Percentiles rank a stretch among this genome's conserved stretches.
These are phyloP conservation scores for Nycticryphes semicollaris DNA, from an alignment of 2,113 vertebrate species.

Conservation along the genomic window DNA sequence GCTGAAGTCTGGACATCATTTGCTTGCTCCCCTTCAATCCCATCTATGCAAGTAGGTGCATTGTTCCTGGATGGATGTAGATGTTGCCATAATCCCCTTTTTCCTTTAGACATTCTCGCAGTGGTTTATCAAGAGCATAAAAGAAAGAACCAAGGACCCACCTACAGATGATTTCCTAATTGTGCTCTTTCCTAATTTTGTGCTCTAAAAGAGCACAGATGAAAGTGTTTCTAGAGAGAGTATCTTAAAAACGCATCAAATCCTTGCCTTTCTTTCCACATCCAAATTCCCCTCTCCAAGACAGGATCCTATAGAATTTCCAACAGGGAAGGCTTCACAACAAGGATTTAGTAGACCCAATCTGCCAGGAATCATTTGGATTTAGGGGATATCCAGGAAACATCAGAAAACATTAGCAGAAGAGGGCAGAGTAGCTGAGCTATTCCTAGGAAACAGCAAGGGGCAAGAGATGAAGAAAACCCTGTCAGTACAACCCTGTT, in stretches of 20 bases:
- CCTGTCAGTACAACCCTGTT: not conserved
- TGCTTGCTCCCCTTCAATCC: not conserved
- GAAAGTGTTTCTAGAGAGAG: not conserved
- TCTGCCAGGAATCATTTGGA: not conserved
- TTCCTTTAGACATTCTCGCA: not conserved
- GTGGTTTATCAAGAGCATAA: not conserved
- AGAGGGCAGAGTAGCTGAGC: not conserved
- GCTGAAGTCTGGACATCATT: not conserved
- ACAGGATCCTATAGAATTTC: not conserved
- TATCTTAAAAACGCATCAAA: not conserved
- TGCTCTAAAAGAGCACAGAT: fast-evolving
- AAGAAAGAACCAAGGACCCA: not conserved
- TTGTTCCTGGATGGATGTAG: fast-evolving
- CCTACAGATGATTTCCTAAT: too few species aligned
- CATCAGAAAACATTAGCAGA: not conserved
- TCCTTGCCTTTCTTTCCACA: not conserved
- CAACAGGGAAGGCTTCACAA: not conserved
- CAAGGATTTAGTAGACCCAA: not conserved
- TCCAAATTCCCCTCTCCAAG: not conserved
- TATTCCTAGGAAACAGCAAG: not conserved
- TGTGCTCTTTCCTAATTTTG: too few species aligned
- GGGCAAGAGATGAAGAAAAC: not conserved
- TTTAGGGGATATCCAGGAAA: not conserved
- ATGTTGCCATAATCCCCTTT: not conserved
- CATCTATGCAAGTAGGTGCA: not conserved